Percentiles rank a stretch among this genome's conserved stretches.
These are phyloP conservation scores for Cryptoblepharus egeriae DNA, from an alignment of 2,797 vertebrate genomes.

Conservation along the genomic window DNA sequence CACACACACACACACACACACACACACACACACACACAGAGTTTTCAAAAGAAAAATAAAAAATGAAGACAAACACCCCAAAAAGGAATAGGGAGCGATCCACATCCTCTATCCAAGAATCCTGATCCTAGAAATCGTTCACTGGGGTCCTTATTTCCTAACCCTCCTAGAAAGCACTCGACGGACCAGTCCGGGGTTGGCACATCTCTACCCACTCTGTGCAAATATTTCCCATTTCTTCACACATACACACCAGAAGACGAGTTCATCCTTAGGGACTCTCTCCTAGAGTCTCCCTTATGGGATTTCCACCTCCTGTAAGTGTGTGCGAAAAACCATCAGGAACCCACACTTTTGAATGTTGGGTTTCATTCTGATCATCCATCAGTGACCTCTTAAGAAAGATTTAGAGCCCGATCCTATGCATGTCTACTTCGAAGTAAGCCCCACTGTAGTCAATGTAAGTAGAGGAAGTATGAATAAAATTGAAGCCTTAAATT, in stretches of 20 bases:
- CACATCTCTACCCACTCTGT: accelerated
- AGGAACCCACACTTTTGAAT: not conserved
- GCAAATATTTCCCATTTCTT: not conserved
- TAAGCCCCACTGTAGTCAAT: too few species aligned
- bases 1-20: too few species aligned
- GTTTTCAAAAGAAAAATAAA: too few species aligned
- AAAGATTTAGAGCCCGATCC: too few species aligned
- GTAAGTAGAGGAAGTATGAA: too few species aligned
- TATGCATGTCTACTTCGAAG: too few species aligned
- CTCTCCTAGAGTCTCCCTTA: not conserved
- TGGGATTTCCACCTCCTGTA: not conserved
- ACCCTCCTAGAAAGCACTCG: not conserved
- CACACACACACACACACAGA: too few species aligned
- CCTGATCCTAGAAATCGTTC: too few species aligned
- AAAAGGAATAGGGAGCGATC: not conserved
- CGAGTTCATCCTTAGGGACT: not conserved
- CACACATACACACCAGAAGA: not conserved
- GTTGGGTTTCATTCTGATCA: not conserved
- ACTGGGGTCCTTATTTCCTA: too few species aligned
- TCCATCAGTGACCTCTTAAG: too few species aligned
- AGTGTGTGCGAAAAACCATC: not conserved
- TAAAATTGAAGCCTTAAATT: not conserved
- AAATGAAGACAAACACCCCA: too few species aligned
- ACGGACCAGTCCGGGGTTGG: too few species aligned
- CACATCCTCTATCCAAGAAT: not conserved